phyloP scores from a whole-genome alignment of 2,113 vertebrate species.

The Eira barbara region DNA sequence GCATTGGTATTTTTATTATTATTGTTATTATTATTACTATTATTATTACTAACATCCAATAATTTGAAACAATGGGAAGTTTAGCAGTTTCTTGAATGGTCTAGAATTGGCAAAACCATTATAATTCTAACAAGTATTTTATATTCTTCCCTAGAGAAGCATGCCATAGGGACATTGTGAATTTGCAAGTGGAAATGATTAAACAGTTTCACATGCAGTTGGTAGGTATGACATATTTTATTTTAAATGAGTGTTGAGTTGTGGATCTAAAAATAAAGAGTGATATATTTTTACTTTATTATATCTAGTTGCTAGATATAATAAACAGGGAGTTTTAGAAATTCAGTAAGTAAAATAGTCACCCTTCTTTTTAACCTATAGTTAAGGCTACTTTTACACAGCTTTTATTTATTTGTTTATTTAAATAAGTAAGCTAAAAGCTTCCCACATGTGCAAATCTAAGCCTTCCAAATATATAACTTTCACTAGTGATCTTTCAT shows the following conservation, averaged over 20 bases:
- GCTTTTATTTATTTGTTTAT: not conserved
- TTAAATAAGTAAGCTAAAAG: not conserved
- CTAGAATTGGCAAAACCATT: not conserved
- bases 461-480: not conserved
- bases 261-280: not conserved
- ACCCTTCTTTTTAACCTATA: not conserved
- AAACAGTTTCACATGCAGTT: slow-evolving; percentile 97
- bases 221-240: slow-evolving; percentile 83
- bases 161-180: slow-evolving; percentile 95
- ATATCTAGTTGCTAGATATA: not conserved
- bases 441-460: not conserved
- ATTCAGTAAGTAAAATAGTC: slow-evolving; percentile 20
- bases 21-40: not conserved
- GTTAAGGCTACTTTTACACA: not conserved
- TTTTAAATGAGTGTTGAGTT: not conserved
- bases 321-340: not conserved
- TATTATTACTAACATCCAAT: not conserved
- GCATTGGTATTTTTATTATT: not conserved
- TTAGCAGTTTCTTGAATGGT: slow-evolving; percentile 33
- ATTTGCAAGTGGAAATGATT: slow-evolving; percentile 99
- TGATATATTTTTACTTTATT: not conserved
- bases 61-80: not conserved
- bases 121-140: slow-evolving; percentile 40
- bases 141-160: slow-evolving; percentile 86
- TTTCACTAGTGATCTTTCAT: not conserved